Evolutionary conservation across 2,113 vertebrate species (phyloP), one percentile per base, ranked within the genome.

Genomic region (Oxyruncus cristatus): DNA sequence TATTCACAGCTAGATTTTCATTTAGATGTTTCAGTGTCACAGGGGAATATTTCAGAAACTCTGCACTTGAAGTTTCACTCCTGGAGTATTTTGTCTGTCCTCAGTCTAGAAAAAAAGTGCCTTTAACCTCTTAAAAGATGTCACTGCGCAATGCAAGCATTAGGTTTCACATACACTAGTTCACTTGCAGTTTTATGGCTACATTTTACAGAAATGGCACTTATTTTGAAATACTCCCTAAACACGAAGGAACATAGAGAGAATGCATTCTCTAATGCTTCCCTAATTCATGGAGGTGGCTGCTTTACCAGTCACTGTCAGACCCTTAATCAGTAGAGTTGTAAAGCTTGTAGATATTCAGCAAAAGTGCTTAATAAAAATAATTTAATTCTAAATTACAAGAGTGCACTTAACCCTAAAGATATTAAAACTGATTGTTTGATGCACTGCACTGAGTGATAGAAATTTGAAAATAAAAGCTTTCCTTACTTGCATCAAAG

Each of bases 291-390:
- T 83, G 59, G 92, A 95, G 95, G 97, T 96, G 97, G 92, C 95
- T 97, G 89, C 97, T 98, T 98, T 98, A 96, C 95, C 90, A 98
- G 97, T 96, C 96, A 95, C 96, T 96, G 96, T 93, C 95, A 95
- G 96, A 98, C 98, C 97, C 98, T 98, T 98, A 98, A 98, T 99
- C 98, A 98, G 97, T 52, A 53, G 97, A 98, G 92, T 98, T 97
- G 94, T 97, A 97, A 97, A 96, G 96, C 96, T 97, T 96, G 96
- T 97, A 97, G 97, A 98, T 97, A 95, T 98, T 97, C 96, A 97
- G 94, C 88, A 97, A 97, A 98, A 98, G 98, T 98, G 97, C 97
- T 98, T 98, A 98, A 98, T 98, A 98, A 98, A 98, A 98, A 98
- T 98, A 85, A 97, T 97, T 98, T 97, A 98, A 96, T 98, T 98